Evolutionary conservation across 2,888 invertebrate species (phyloP).

Genomic region (Blomia tropicalis): DNA sequence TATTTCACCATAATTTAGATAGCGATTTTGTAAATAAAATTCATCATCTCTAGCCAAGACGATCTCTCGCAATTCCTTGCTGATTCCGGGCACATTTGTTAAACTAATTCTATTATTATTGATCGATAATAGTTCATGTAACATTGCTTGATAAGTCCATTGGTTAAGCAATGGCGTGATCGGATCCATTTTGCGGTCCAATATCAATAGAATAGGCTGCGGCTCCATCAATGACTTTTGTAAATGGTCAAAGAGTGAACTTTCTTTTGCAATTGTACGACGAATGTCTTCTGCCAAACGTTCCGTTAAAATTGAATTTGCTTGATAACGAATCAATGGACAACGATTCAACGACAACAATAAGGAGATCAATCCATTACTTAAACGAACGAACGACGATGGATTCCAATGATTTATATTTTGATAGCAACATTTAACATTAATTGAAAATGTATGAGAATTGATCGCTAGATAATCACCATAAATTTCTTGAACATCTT

Average conservation of each 20-base stretch:
- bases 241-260: slow-evolving; percentile 62
- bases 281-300: slow-evolving; percentile 63
- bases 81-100: slow-evolving; percentile 61
- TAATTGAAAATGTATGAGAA: slow-evolving; percentile 62
- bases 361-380: slow-evolving; percentile 68
- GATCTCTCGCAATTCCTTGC: slow-evolving; percentile 76
- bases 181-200: slow-evolving; percentile 86
- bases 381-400: slow-evolving; percentile 56
- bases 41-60: slow-evolving; percentile 88
- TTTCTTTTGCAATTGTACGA: slow-evolving; percentile 72
- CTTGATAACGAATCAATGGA: slow-evolving; percentile 73
- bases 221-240: neutral
- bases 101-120: slow-evolving; percentile 84
- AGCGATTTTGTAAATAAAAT: slow-evolving; percentile 78
- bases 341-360: slow-evolving; percentile 75
- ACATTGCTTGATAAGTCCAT: slow-evolving; percentile 99
- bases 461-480: slow-evolving; percentile 86
- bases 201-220: slow-evolving; percentile 62
- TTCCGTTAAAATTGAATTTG: slow-evolving; percentile 65
- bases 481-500: slow-evolving; percentile 83
- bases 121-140: slow-evolving; percentile 85
- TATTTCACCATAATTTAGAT: slow-evolving; percentile 94
- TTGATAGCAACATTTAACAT: slow-evolving; percentile 38
- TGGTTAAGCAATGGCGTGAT: slow-evolving; percentile 86
- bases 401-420: slow-evolving; percentile 50